phyloP scores from a whole-genome alignment of 2,888 invertebrate species.

The Eudasyphora cyanicolor region DNA sequence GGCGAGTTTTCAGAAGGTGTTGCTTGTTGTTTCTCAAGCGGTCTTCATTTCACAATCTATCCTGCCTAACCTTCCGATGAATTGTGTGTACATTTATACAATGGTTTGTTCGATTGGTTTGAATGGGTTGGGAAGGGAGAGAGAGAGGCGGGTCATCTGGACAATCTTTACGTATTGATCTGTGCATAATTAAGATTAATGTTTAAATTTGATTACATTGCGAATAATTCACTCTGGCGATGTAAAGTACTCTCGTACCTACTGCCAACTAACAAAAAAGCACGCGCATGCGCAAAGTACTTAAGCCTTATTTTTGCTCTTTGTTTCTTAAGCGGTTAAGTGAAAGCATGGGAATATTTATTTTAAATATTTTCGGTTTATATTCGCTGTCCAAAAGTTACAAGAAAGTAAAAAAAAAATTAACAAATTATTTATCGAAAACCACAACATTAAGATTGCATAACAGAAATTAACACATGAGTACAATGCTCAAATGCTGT shows the following conservation, averaged over 20 bases:
- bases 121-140: too few relatives aligned
- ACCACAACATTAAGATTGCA: background rate
- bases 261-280: too few relatives aligned
- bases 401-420: background rate
- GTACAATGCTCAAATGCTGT: background rate
- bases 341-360: constrained; percentile 60
- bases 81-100: too few relatives aligned
- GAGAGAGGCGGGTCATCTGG: background rate
- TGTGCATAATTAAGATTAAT: constrained; percentile 60
- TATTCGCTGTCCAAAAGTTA: constrained; percentile 34
- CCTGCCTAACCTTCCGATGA: too few relatives aligned
- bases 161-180: constrained; percentile 39
- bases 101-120: too few relatives aligned
- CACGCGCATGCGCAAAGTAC: background rate
- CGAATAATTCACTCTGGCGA: background rate
- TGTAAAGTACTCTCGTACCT: background rate
- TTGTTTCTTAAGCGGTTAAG: constrained; percentile 1
- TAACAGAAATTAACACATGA: background rate
- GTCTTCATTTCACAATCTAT: background rate
- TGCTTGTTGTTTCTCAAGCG: background rate
- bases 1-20: background rate
- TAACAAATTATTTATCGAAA: background rate
- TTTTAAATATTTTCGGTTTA: constrained; percentile 8
- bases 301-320: background rate
- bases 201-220: constrained; percentile 44